Evolutionary conservation across 2,888 invertebrate genomes (phyloP), one percentile per base, ranked within the genome.

Genomic region (Aleiodes testaceus): DNA sequence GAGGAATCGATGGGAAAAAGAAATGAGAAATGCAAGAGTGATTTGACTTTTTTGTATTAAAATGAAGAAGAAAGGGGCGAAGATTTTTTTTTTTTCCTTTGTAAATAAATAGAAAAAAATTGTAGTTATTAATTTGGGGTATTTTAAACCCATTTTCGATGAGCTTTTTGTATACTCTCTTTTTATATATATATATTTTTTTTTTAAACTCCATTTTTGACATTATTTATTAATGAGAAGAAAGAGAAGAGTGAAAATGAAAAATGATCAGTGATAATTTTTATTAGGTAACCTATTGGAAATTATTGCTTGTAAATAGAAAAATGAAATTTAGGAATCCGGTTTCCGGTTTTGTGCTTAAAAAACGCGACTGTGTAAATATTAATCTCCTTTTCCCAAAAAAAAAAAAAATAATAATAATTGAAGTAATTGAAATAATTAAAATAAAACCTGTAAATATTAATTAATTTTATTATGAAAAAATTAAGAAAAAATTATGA

Each of bases 181-280:
- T 55, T 52, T 49, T 74, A 72, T 73, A 72, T 50, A 74, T 74
- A 74, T 49, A 70, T 69, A 71, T 72, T 73, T 61, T 63, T 72
- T 69, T 72, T 73, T n/a, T n/a, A n/a, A 66, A 26, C 26, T 26
- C 26, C 3, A 26, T 66, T 68, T 50, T 50, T 69, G 49, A 59
- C 36, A 20, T 59, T 59, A 59, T 59, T 59, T 59, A 59, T 59
- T 59, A 45, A 45, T 61, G 49, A 30, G 70, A 26, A 61, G 2
- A 49, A 68, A 44, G 49, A 20, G 50, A 53, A 53, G 30, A n/a
- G 36, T 26, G 7, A 11, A 16, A 12, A 20, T 30, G n/a, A 20
- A 49, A 20, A 47, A 36, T 36, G 3, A n/a, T 14, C 42, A 11
- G 36, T 36, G 36, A 36, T 36, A 7, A 36, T 36, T 36, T 36